Evolutionary conservation across 2,797 vertebrate species (phyloP).

Genomic region (Chaenodraco wilsoni): DNA sequence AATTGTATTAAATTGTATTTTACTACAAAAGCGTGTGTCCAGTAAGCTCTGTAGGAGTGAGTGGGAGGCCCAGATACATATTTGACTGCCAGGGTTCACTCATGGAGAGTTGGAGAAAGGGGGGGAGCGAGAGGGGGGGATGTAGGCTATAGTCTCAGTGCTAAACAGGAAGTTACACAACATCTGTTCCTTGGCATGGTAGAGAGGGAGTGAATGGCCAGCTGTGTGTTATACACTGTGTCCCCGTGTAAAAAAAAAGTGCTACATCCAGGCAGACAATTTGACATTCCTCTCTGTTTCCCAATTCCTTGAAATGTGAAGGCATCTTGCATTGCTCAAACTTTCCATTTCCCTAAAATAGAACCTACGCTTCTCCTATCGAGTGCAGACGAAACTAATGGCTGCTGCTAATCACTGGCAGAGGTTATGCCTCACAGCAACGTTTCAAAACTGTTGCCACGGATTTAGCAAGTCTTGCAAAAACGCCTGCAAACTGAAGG

Average conservation of each 20-base stretch:
- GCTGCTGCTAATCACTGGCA: constrained; percentile 18
- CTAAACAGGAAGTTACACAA: constrained; percentile 82
- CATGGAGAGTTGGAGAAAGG: constrained; percentile 50
- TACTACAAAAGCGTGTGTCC: constrained; percentile 7
- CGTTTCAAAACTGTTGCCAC: constrained; percentile 44
- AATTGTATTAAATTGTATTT: background rate
- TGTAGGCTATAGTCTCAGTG: constrained; percentile 60
- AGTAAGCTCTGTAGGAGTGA: constrained; percentile 30
- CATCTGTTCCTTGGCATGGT: constrained; percentile 74
- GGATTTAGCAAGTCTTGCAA: constrained; percentile 20
- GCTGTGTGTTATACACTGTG: constrained; percentile 64
- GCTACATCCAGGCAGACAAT: constrained; percentile 36
- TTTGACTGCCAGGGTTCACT: constrained; percentile 63
- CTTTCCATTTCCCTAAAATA: constrained; percentile 40
- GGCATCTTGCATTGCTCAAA: constrained; percentile 34
- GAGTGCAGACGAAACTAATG: constrained; percentile 5
- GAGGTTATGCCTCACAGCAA: constrained; percentile 37
- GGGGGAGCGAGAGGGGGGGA: constrained; percentile 53
- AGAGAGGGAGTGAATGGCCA: constrained; percentile 68
- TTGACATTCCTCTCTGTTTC: constrained; percentile 60
- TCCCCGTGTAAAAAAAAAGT: constrained; percentile 40
- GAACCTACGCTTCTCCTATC: background rate
- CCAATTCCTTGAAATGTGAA: constrained; percentile 52
- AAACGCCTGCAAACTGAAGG: constrained; percentile 3
- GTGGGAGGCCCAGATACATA: constrained; percentile 54